Evolutionary conservation across 2,797 vertebrate species (phyloP).

Genomic region (Chaetophractus vellerosus): DNA sequence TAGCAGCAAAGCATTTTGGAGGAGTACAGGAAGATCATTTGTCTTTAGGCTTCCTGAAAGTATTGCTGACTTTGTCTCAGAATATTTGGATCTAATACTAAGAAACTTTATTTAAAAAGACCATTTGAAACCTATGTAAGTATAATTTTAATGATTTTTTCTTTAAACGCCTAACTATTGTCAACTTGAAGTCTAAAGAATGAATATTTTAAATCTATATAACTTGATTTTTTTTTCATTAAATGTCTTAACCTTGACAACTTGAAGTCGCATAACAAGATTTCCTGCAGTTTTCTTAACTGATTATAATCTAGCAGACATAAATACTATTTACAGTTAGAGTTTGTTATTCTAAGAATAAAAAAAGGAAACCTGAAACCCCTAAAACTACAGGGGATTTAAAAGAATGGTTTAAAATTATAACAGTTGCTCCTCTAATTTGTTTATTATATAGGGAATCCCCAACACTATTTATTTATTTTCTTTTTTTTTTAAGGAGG

Average conservation of each 20-base stretch:
- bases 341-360: constrained; percentile 12
- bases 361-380: background rate
- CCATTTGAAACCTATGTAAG: background rate
- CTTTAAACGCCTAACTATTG: background rate
- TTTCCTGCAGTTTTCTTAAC: background rate
- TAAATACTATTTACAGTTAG: background rate
- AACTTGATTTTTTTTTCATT: constrained; percentile 37
- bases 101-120: background rate
- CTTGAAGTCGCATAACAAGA: background rate
- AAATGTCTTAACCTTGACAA: background rate
- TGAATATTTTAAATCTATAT: background rate
- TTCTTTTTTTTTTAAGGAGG: no score
- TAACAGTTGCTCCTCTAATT: background rate
- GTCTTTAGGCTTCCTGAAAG: constrained; percentile 26
- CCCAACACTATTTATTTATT: background rate
- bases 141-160: background rate
- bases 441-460: background rate
- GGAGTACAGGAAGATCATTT: background rate
- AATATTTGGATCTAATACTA: background rate
- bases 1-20: background rate
- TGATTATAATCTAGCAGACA: constrained; percentile 18
- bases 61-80: constrained; percentile 37
- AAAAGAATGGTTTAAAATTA: constrained; percentile 12
- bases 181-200: background rate
- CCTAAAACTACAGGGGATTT: background rate